These are phyloP conservation scores for Drosophila sulfurigaster DNA, from an alignment of 1,140 invertebrate species.

Conservation along the genomic window DNA sequence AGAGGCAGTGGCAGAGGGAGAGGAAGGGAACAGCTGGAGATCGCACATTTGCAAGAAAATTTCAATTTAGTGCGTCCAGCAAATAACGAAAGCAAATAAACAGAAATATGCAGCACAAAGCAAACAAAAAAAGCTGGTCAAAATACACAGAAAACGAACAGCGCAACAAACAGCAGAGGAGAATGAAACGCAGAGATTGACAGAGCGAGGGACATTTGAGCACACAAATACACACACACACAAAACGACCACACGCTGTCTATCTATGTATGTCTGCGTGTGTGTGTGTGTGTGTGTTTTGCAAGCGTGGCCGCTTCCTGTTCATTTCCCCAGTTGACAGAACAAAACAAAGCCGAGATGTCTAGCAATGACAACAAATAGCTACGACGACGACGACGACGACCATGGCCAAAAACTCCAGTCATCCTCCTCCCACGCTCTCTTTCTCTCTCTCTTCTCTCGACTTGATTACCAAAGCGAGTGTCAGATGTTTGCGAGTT, in stretches of 20 bases:
- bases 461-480: background rate
- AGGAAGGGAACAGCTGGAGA: background rate
- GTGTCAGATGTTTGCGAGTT: background rate
- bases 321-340: slow-evolving; percentile 39
- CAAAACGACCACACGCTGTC: no score
- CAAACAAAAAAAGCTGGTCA: slow-evolving; percentile 1
- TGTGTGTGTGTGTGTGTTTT: background rate
- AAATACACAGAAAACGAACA: background rate
- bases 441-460: background rate
- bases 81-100: slow-evolving; percentile 27
- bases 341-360: slow-evolving; percentile 9
- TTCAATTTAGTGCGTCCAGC: slow-evolving; percentile 29
- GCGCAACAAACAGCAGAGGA: background rate
- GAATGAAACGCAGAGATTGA: background rate
- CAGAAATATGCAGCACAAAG: slow-evolving; percentile 26
- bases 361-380: slow-evolving; percentile 20
- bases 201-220: background rate
- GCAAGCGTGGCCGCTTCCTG: slow-evolving; percentile 17
- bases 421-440: background rate
- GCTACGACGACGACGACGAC: slow-evolving; percentile 12
- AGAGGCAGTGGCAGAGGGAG: no score
- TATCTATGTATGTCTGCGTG: slow-evolving; percentile 5
- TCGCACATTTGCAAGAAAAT: slow-evolving; percentile 20
- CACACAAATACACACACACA: background rate
- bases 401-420: background rate